Conservation (phyloP, 2,113 vertebrate species). For the Grus americana region DNA sequence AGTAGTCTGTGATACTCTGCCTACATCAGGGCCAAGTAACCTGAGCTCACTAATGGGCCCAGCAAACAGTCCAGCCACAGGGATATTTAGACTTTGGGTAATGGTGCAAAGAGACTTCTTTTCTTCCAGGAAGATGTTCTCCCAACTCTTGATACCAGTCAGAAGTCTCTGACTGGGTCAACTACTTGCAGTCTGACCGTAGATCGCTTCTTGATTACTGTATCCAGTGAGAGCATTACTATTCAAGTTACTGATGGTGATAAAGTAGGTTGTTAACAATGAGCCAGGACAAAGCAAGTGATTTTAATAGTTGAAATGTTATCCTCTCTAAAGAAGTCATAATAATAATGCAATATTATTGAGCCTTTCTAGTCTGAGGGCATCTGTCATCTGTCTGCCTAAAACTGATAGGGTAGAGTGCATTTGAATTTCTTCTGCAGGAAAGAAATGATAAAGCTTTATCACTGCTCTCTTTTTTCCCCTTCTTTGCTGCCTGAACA, state of each 20-base stretch:
- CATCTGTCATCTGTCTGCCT: slow-evolving; percentile 48
- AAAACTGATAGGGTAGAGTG: slow-evolving; percentile 20
- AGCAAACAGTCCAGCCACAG: neutral
- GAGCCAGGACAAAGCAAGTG: slow-evolving; percentile 42
- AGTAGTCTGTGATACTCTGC: neutral
- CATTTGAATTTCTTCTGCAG: slow-evolving; percentile 33
- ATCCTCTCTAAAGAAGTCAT: slow-evolving; percentile 38
- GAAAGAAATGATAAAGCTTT: slow-evolving; percentile 23
- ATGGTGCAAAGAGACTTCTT: neutral
- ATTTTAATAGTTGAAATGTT: slow-evolving; percentile 54
- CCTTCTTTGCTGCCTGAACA: neutral
- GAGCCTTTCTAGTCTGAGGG: slow-evolving; percentile 33
- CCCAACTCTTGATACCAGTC: neutral
- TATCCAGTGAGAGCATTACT: slow-evolving; percentile 20
- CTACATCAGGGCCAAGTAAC: neutral
- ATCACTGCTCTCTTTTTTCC: neutral
- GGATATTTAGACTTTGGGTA: slow-evolving; percentile 1
- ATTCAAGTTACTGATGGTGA: slow-evolving; percentile 33
- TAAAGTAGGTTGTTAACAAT: slow-evolving; percentile 52
- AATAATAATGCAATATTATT: slow-evolving; percentile 37
- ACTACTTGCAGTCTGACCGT: neutral
- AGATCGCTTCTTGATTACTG: slow-evolving; percentile 39
- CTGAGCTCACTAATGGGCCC: neutral
- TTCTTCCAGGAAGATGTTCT: slow-evolving; percentile 23
- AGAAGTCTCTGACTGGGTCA: neutral